These are phyloP conservation scores for Mesoligia furuncula DNA, from an alignment of 2,888 invertebrate species.

Conservation along the genomic window DNA sequence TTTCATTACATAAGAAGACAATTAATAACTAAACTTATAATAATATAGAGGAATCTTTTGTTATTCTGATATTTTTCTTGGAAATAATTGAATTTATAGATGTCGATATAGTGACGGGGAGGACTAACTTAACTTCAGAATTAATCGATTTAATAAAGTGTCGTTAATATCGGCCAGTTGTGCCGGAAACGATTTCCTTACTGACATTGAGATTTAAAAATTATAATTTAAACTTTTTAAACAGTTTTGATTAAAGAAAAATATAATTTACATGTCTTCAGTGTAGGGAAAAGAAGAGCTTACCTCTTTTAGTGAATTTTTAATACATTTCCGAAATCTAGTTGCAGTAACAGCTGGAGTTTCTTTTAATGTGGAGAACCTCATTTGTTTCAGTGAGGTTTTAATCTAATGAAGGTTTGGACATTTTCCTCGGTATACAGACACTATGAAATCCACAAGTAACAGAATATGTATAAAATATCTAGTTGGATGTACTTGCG, in stretches of 20 bases:
- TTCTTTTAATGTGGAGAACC: background rate
- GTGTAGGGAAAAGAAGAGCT: background rate
- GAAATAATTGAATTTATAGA: constrained; percentile 22
- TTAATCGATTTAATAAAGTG: constrained; percentile 43
- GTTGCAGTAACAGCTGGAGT: too few relatives aligned
- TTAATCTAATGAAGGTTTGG: background rate
- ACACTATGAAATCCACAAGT: background rate
- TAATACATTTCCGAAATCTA: background rate
- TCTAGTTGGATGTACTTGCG: background rate
- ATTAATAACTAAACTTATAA: constrained; percentile 1
- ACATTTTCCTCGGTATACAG: background rate
- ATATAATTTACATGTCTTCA: background rate
- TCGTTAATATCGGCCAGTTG: constrained; percentile 8
- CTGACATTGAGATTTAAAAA: background rate
- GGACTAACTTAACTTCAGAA: background rate
- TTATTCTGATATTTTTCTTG: constrained; percentile 2
- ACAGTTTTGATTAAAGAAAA: background rate
- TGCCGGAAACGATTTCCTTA: background rate
- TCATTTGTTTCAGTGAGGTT: background rate
- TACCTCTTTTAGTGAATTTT: background rate
- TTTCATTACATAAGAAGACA: background rate
- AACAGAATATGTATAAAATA: background rate
- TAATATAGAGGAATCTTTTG: background rate
- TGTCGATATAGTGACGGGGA: constrained; percentile 13
- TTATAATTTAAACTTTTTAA: background rate